Conservation (phyloP, 2,797 vertebrate genomes). For the Momotus momota region DNA sequence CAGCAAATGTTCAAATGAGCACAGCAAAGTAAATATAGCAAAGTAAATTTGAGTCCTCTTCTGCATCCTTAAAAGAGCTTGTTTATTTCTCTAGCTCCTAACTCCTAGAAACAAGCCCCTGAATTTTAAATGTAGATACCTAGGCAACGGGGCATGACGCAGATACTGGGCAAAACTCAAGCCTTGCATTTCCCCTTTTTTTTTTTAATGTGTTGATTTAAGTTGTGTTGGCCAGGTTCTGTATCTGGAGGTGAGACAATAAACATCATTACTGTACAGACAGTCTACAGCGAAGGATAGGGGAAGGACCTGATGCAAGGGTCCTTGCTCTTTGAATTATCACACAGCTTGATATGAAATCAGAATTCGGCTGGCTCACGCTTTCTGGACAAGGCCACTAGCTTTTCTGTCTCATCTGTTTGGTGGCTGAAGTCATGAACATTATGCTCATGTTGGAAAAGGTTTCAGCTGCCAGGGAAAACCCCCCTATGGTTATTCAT, state of each 20-base stretch:
- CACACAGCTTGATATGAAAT: not conserved
- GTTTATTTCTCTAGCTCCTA: not conserved
- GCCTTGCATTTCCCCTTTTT: not conserved
- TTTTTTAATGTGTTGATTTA: not conserved
- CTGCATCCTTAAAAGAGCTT: not conserved
- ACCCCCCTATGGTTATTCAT: not conserved
- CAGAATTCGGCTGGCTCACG: not conserved
- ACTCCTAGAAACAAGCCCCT: constrained; percentile 15
- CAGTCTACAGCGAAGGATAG: not conserved
- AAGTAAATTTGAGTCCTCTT: not conserved
- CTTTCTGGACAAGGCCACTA: not conserved
- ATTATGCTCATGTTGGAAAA: not conserved
- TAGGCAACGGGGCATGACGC: not conserved
- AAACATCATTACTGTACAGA: not conserved
- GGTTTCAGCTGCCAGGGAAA: constrained; percentile 12
- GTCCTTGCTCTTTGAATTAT: not conserved
- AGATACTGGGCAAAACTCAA: not conserved
- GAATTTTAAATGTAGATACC: constrained; percentile 24
- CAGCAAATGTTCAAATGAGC: not conserved
- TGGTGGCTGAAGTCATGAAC: not conserved
- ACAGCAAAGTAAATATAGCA: not conserved
- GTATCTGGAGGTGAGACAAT: not conserved
- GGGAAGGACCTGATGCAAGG: not conserved
- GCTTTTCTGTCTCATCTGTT: not conserved
- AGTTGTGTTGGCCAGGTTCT: not conserved